Base-by-base conservation (phyloP, 1,140 invertebrate species). In the Bombus cullumanus region DNA sequence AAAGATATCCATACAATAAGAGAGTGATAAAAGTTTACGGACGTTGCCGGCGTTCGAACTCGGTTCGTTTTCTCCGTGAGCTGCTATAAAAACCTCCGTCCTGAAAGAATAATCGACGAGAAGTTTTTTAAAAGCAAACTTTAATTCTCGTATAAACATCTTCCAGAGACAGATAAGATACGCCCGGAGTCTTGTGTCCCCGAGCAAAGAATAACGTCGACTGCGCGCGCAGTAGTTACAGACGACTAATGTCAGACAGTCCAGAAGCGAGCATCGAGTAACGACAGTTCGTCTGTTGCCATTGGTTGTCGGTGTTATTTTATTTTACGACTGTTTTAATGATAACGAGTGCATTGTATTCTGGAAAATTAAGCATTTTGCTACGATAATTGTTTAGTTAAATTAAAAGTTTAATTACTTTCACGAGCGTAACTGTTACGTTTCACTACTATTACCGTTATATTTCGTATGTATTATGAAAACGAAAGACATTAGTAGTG, bases 1-100 rank as follows among this genome's bases (percentile, higher is more conserved):
- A 84, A 72, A 85, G 77, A 80, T 73, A 80, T 53, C 47, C 76
- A 18, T 28, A 72, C 68, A 85, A 85, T 85, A 79, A 37, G 39
- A 72, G 39, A 76, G 43, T 57, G 47, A 79, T 62, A 64, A 79
- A 62, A 80, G 77, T 85, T 85, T 80, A 62, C 83, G 39, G 8
- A 3, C 3, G 22, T 4, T 43, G 18, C 8, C 34, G 39, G 62
- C n/a, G 18, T 43, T 34, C n/a, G 31, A 41, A 62, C 10, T 43
- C 31, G 22, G 39, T 22, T 62, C 53, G 43, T 15, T 53, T 78
- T 34, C 59, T n/a, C 39, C 25, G 41, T 53, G n/a, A 25, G 53
- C 39, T 59, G 18, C 25, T 47, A 80, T 72, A 72, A 71, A 79
- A 78, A 72, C 41, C 34, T 6, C 15, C 43, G 18, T 22, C 15